Evolutionary conservation across 2,888 invertebrate genomes (phyloP), one percentile per base, ranked within the genome.

Genomic region (Blomia tropicalis): DNA sequence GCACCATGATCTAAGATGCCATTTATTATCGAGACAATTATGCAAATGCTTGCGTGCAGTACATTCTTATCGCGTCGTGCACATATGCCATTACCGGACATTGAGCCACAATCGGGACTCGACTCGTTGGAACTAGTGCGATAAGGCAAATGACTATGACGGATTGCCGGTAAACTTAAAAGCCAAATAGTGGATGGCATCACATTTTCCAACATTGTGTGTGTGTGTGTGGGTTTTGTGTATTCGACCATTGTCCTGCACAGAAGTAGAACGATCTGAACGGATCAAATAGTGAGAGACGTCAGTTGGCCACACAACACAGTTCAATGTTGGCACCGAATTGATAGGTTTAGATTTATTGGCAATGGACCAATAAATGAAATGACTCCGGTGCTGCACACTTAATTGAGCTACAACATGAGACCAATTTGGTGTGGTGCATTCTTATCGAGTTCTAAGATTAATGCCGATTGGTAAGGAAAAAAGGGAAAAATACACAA

Each of bases 81-180:
- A 47, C 51, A 47, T 47, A 47, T 47, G 51, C 51, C 51, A 47
- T 47, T 47, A 47, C 51, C 51, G 51, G 22, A 19, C 36, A 27
- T 19, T n/a, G n/a, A n/a, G n/a, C n/a, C n/a, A n/a, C n/a, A n/a
- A n/a, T n/a, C n/a, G n/a, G n/a, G n/a, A n/a, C n/a, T n/a, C n/a
- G n/a, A n/a, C n/a, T n/a, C n/a, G n/a, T n/a, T n/a, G n/a, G n/a
- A n/a, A n/a, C n/a, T n/a, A n/a, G n/a, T 11, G 22, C 51, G 51
- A 47, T 47, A 47, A 47, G 51, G 51, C 23, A 47, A 7, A 47
- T 47, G 51, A 47, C 51, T 47, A 47, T 47, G 51, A 47, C 51
- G 51, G 51, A 47, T 47, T 11, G 51, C 51, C 36, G 36, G 36
- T 36, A 36, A 36, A 36, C 7, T 36, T 36, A 7, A 36, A 36